Base-by-base conservation (phyloP, 2,888 invertebrate genomes). In the Erpobdella octoculata region DNA sequence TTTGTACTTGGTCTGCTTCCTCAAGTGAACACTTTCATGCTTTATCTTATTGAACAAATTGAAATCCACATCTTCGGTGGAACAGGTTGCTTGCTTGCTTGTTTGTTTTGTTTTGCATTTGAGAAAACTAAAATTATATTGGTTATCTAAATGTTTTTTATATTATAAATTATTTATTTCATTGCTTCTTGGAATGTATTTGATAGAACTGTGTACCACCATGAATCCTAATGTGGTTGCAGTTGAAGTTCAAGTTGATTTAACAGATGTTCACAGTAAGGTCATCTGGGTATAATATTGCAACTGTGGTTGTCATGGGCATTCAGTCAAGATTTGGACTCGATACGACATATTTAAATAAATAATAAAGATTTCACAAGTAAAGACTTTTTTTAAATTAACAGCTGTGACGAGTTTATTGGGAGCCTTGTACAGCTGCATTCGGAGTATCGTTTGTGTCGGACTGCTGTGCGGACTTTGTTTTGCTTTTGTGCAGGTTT, bases 1-100 rank as follows among this genome's bases (percentile, higher is more conserved):
- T 97, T 97, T 84, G 95, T 93, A 62, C 85, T 97, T 75, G 98
- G 98, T 0, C 85, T 98, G 62, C 91, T 98, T 80, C 98, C 98
- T 3, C 98, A 88, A 80, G 91, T 97, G 71, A 96, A 95, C 81
- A 98, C 98, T 0, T 95, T 97, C 82, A 83, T 90, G 9, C 92
- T 95, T 90, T 97, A 96, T 83, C 85, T 93, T n/a, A 86, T 96
- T 77, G 98, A 98, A 83, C 98, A 98, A 80, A 79, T 87, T 53
- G 86, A 87, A 76, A 86, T 86, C 78, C 86, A 86, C 78, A 75
- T 86, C 18, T 86, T 86, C 78, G 86, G 87, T 88, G 79, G 96
- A 90, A 83, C 94, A 90, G 89, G 84, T 82, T n/a, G n/a, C n/a
- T n/a, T n/a, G n/a, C n/a, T n/a, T n/a, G n/a, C n/a, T 53, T 38